Evolutionary conservation across 2,797 vertebrate species (phyloP).

Genomic region (Karalla daura): DNA sequence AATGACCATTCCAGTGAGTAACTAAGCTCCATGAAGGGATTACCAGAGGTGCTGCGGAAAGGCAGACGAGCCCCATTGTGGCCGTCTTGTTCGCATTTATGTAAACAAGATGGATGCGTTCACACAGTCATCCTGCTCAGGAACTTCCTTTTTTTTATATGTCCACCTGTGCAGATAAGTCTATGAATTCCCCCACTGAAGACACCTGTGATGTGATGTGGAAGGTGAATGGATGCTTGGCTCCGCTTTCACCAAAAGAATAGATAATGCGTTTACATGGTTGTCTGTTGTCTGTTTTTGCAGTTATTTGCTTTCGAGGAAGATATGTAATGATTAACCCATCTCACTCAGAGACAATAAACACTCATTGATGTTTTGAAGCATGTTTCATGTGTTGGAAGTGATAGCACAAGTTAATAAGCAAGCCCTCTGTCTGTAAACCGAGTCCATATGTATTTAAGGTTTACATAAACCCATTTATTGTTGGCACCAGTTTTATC

Average conservation of each 20-base stretch:
- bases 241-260: conserved; percentile 23
- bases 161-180: conserved; percentile 55
- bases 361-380: conserved; percentile 59
- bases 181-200: conserved; percentile 53
- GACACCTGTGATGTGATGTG: conserved; percentile 26
- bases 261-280: conserved; percentile 19
- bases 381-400: conserved; percentile 1
- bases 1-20: conserved; percentile 51
- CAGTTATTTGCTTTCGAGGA: conserved; percentile 48
- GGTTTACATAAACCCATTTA: conserved; percentile 39
- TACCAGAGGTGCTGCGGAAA: conserved; percentile 25
- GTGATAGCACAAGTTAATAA: neutral
- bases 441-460: conserved; percentile 45
- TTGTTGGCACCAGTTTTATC: conserved; percentile 20
- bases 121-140: conserved; percentile 68
- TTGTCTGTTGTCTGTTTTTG: conserved; percentile 46
- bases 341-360: conserved; percentile 66
- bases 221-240: conserved; percentile 9
- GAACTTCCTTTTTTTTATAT: conserved; percentile 70
- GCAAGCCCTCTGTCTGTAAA: conserved; percentile 37
- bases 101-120: conserved; percentile 20
- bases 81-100: conserved; percentile 41
- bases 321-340: conserved; percentile 49
- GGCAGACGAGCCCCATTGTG: conserved; percentile 11
- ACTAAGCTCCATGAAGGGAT: neutral